Evolutionary conservation across 1,140 invertebrate species (phyloP), one percentile per base, ranked within the genome.

Genomic region (Meloidogyne chitwoodi): DNA sequence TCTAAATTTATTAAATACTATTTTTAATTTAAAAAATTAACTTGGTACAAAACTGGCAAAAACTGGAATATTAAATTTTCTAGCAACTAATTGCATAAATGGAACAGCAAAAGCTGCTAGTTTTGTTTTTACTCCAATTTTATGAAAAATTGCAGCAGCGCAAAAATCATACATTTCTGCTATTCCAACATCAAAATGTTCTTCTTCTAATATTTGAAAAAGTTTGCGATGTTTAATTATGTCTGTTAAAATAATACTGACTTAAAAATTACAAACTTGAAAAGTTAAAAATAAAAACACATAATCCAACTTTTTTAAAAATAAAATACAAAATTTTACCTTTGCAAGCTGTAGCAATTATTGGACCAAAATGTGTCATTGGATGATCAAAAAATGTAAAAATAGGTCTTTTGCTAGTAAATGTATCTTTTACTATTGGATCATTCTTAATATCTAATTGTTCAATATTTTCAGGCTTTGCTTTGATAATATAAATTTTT

Each of bases 121-220:
- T 61, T 68, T 75, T 14, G 76, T 77, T 44, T 67, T 66, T 31
- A 77, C 66, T 10, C 72, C 72, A 62, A 77, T n/a, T 29, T 62
- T 56, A 14, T 77, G 71, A 56, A 77, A 76, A 14, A 77, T 24
- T 14, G 71, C 76, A 24, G 26, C 24, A n/a, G 69, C 16, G 31
- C 76, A 77, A 8, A 22, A 34, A n/a, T 77, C 63, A 31, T 56
- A 77, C 19, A 68, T 24, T 31, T 77, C 76, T n/a, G 68, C 12
- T 38, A 77, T 66, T 14, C 31, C 76, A 19, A 78, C 76, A 61
- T 77, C 76, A 63, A 77, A 77, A 2, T 62, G 61, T 44, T 77
- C 64, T 2, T 12, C 14, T 14, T 22, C 34, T 41, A 77, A 61
- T 26, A 29, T 6, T 22, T 22, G n/a, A 22, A 74, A n/a, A 22